Base-by-base conservation (phyloP, 92 coral and sea anemone genomes). In the Micromussa lordhowensis region DNA sequence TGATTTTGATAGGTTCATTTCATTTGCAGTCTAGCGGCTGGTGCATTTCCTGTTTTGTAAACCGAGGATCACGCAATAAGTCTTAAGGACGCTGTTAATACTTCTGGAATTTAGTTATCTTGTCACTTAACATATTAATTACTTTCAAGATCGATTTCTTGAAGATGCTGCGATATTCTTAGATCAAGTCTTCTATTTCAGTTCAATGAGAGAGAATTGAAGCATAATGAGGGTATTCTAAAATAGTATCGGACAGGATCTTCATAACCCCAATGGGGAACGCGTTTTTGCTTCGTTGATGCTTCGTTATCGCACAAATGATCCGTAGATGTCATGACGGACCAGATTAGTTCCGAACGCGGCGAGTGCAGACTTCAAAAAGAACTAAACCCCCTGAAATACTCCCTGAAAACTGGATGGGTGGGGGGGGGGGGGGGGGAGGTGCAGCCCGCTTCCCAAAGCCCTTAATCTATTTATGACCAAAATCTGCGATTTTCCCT, bases 141-240 rank as follows among this genome's bases (percentile, higher is more conserved):
- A 38, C 26, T 35, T 73, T 19, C 78, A 34, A 73, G 78, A 73
- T 73, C 40, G 76, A 71, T 71, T 71, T 71, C 76, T 18, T 9
- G 32, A 66, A 66, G 71, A 66, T 15, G 4, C 10, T 28, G 17
- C 17, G 71, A 66, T 66, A 66, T 66, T 66, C 29, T 26, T 28
- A 66, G 71, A 15, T 66, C 32, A 66, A 14, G 13, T 26, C 0
- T 55, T 19, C 18, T 28, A 26, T 26, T 26, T 66, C 17, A 66
- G 71, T 66, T 3, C 71, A 22, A 29, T 2, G 9, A 59, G 4
- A 5, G 6, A 59, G 48, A 4, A 40, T 6, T 40, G 48, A 4
- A 40, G 63, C 63, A 7, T 19, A 61, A 24, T 61, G 1, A 22
- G 21, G 18, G 1, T 24, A 61, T 61, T 61, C 22, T 19, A 58